Conservation (phyloP, 2,888 invertebrate species). For the Hypomecis atomaria region DNA sequence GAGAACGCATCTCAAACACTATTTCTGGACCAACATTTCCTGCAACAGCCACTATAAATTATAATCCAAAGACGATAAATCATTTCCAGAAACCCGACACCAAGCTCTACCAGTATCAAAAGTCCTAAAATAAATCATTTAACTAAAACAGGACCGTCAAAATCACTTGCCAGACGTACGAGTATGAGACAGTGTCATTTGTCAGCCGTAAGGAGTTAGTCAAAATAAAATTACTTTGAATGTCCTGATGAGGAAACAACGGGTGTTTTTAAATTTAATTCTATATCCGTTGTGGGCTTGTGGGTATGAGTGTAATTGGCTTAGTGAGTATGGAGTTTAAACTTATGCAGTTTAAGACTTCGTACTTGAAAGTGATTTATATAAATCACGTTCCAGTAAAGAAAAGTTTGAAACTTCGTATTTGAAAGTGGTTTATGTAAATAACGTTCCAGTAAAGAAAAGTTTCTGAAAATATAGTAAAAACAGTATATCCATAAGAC, state of each 20-base stretch:
- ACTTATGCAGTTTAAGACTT: too few species aligned
- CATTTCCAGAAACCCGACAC: slow-evolving; percentile 25
- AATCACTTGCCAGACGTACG: slow-evolving; percentile 36
- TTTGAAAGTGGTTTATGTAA: too few species aligned
- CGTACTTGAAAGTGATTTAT: too few species aligned
- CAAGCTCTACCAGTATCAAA: slow-evolving; percentile 43
- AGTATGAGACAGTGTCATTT: slow-evolving; percentile 48
- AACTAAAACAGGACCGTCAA: slow-evolving; percentile 37
- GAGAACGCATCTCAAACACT: slow-evolving; percentile 8
- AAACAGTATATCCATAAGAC: too few species aligned
- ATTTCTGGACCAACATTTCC: slow-evolving; percentile 15
- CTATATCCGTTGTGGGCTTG: slow-evolving; percentile 28
- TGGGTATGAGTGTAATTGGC: too few species aligned
- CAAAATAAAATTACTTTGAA: slow-evolving; percentile 50
- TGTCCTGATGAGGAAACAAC: slow-evolving; percentile 40
- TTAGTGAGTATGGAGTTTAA: too few species aligned
- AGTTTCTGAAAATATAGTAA: too few species aligned
- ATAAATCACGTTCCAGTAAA: too few species aligned
- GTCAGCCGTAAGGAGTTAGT: slow-evolving; percentile 55
- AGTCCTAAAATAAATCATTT: slow-evolving; percentile 27
- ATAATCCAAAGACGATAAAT: slow-evolving; percentile 7
- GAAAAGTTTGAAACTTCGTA: too few species aligned
- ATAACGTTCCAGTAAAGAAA: too few species aligned
- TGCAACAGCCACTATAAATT: slow-evolving; percentile 1
- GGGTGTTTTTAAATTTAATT: slow-evolving; percentile 8